A percentile compares a stretch with the other conserved stretches of the same genome.
phyloP scores from a whole-genome alignment of 2,888 invertebrate species.

The Flexamia atlantica region DNA sequence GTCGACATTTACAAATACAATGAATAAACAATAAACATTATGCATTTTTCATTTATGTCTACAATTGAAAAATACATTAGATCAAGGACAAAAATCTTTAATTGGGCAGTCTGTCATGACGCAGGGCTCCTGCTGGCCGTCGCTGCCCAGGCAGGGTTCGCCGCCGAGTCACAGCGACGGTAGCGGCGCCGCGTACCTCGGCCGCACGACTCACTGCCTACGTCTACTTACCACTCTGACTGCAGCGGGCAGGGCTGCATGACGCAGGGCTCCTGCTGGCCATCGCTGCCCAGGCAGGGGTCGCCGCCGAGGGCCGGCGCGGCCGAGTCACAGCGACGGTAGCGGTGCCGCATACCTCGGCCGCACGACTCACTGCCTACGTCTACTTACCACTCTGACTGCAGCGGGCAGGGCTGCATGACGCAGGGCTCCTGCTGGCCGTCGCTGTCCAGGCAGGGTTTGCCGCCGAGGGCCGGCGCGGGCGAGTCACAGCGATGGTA shows the following conservation, averaged over 20 bases:
- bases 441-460: slow-evolving; percentile 73
- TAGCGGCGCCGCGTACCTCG: slow-evolving; percentile 73
- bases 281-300: slow-evolving; percentile 73
- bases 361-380: slow-evolving; percentile 75
- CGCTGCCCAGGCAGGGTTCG: slow-evolving; percentile 73
- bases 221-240: slow-evolving; percentile 73
- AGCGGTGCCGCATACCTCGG: slow-evolving; percentile 73
- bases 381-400: slow-evolving; percentile 73
- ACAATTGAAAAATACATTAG: too few species aligned
- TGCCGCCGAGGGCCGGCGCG: slow-evolving; percentile 74
- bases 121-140: slow-evolving; percentile 74
- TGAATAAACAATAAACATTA: too few species aligned
- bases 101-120: slow-evolving; percentile 74
- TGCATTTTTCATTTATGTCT: too few species aligned
- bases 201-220: slow-evolving; percentile 75
- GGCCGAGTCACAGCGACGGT: slow-evolving; percentile 74
- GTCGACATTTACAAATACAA: too few species aligned
- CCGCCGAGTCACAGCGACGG: slow-evolving; percentile 75
- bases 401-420: slow-evolving; percentile 74
- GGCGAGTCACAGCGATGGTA: slow-evolving; percentile 74
- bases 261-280: slow-evolving; percentile 74
- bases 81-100: too few species aligned
- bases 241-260: slow-evolving; percentile 75
- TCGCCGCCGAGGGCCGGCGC: slow-evolving; percentile 74
- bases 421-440: slow-evolving; percentile 74